These are phyloP conservation scores for Muscicapa adusta DNA, from an alignment of 2,113 vertebrate species.

Conservation along the genomic window DNA sequence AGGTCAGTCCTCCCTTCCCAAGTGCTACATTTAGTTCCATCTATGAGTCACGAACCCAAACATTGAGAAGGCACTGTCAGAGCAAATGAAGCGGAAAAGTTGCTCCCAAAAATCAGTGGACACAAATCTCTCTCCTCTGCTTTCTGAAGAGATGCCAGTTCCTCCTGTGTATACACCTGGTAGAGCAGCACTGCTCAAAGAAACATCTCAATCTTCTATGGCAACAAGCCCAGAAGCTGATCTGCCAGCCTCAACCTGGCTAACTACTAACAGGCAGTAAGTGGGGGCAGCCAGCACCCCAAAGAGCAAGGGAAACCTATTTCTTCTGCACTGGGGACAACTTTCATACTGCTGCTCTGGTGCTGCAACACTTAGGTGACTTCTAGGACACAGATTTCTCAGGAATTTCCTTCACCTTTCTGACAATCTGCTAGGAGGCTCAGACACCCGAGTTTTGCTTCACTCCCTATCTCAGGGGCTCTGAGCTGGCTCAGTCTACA, in stretches of 20 bases:
- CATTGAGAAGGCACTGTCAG: not conserved
- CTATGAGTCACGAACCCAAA: not conserved
- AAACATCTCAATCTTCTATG: slow-evolving; percentile 56
- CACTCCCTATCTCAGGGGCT: not conserved
- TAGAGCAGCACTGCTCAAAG: not conserved
- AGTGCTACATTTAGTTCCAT: not conserved
- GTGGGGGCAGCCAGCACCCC: not conserved
- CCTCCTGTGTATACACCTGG: slow-evolving; percentile 63
- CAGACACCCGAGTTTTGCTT: not conserved
- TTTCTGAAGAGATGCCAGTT: slow-evolving; percentile 49
- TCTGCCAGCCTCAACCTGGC: not conserved
- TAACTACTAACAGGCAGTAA: not conserved
- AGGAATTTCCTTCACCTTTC: not conserved
- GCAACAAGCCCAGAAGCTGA: slow-evolving; percentile 52
- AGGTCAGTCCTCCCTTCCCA: not conserved
- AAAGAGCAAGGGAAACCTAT: not conserved
- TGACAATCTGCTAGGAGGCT: not conserved
- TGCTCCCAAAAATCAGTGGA: slow-evolving; percentile 30
- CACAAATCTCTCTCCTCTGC: slow-evolving; percentile 26
- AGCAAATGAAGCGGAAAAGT: slow-evolving; percentile 51
- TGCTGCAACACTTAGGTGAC: not conserved
- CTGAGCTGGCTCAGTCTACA: not conserved
- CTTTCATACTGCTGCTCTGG: not conserved
- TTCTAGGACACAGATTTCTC: not conserved
- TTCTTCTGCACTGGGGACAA: not conserved